Percentiles rank a stretch among this genome's conserved stretches.
These are phyloP conservation scores for Cyanoramphus novaezelandiae DNA, from an alignment of 2,113 vertebrate species.

Conservation along the genomic window DNA sequence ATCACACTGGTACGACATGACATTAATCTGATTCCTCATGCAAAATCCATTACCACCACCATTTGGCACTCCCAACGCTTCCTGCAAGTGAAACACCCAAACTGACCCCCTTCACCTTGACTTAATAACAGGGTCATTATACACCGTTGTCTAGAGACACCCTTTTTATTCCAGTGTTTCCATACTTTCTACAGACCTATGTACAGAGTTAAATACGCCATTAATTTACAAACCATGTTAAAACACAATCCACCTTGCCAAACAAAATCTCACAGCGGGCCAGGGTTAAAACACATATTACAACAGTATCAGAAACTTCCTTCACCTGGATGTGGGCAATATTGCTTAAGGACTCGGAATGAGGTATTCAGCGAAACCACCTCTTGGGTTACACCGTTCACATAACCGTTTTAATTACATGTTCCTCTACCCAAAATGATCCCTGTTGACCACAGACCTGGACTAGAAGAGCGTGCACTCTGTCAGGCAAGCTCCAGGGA, in stretches of 20 bases:
- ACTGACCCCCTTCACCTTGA: background rate
- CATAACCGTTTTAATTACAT: accelerated
- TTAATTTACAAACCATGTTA: conserved; percentile 44
- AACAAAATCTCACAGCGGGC: background rate
- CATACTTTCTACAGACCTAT: background rate
- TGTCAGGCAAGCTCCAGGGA: background rate
- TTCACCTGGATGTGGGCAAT: background rate
- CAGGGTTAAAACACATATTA: background rate
- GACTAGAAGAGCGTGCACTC: background rate
- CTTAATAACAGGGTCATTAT: background rate
- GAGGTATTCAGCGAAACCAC: background rate
- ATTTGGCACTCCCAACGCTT: background rate
- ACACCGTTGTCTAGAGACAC: background rate
- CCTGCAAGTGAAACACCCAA: background rate
- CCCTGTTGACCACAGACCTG: background rate
- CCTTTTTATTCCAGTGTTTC: conserved; percentile 59
- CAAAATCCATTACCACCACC: accelerated
- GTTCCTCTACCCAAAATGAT: background rate
- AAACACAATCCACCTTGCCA: background rate
- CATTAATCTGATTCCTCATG: background rate
- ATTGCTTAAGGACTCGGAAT: conserved; percentile 23
- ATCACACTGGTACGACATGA: background rate
- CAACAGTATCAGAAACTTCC: conserved; percentile 28
- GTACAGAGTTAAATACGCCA: conserved; percentile 54
- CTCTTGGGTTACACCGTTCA: background rate